Percentiles rank a stretch among this genome's conserved stretches.
These are phyloP conservation scores for Papilio xuthus DNA, from an alignment of 1,140 invertebrate genomes.

Conservation along the genomic window DNA sequence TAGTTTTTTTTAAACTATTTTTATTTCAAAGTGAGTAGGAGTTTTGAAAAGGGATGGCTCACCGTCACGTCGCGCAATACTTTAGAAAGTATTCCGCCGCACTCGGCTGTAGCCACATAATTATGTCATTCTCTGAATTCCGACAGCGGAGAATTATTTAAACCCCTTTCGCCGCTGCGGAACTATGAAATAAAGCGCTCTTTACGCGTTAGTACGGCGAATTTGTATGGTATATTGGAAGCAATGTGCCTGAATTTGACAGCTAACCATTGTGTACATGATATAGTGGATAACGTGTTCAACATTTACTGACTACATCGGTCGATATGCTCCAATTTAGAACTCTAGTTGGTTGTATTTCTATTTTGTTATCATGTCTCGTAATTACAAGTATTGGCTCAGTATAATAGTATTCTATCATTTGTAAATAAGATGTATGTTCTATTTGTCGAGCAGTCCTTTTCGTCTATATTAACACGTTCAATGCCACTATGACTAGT, in stretches of 20 bases:
- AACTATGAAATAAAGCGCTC: background rate
- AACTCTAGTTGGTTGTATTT: background rate
- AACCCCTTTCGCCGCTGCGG: background rate
- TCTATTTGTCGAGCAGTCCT: no score
- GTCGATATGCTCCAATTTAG: no score
- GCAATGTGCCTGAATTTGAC: background rate
- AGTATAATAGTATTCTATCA: background rate
- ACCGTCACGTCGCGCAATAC: slow-evolving; percentile 13
- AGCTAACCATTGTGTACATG: background rate
- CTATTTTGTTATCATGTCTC: background rate
- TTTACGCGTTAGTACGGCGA: background rate
- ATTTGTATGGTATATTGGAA: background rate
- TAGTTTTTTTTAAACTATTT: no score
- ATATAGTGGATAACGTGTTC: background rate
- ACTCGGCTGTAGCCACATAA: slow-evolving; percentile 8
- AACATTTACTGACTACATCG: background rate
- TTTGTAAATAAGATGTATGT: background rate
- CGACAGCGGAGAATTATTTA: background rate
- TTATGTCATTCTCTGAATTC: slow-evolving; percentile 19
- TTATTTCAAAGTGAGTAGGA: background rate
- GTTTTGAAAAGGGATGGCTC: background rate
- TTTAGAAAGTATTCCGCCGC: slow-evolving; percentile 16
- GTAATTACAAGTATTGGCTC: background rate
- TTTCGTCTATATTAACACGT: no score
- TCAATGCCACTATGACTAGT: no score